Evolutionary conservation across 2,113 vertebrate species (phyloP).

Genomic region (Pachyramphus minor): DNA sequence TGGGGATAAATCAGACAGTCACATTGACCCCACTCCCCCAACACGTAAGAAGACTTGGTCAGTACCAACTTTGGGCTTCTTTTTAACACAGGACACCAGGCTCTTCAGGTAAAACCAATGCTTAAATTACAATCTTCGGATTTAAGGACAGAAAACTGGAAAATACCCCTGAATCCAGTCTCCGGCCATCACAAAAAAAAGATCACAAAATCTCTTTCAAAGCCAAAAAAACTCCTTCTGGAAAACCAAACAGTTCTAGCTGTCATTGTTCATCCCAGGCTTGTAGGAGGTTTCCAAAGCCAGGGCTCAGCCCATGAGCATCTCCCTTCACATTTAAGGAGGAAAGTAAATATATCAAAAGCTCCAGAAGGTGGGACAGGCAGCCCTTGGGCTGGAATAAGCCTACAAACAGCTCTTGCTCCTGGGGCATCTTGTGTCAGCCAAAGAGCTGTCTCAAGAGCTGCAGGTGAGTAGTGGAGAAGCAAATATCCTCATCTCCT

Average conservation of each 20-base stretch:
- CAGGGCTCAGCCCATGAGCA: background rate
- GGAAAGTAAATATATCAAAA: background rate
- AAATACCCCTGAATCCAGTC: background rate
- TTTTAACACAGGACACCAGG: background rate
- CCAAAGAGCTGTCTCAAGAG: background rate
- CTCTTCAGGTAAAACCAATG: background rate
- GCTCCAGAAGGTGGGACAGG: background rate
- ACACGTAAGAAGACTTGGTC: background rate
- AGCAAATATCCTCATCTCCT: background rate
- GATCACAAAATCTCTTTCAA: background rate
- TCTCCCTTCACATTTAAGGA: background rate
- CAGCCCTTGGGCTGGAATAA: background rate
- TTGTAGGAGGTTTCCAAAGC: background rate
- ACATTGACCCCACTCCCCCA: background rate
- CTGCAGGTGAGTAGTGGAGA: background rate
- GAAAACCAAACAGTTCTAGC: background rate
- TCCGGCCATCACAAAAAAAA: background rate
- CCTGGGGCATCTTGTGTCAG: background rate
- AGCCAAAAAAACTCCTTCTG: background rate
- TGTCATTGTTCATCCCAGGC: background rate
- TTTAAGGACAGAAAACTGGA: background rate
- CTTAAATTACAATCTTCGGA: background rate
- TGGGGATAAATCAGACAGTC: background rate
- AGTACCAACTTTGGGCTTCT: rapidly evolving
- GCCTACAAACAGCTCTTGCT: background rate